These are phyloP conservation scores for Melanotaenia parkinsoni DNA, from an alignment of 2,797 vertebrate species.

Conservation along the genomic window DNA sequence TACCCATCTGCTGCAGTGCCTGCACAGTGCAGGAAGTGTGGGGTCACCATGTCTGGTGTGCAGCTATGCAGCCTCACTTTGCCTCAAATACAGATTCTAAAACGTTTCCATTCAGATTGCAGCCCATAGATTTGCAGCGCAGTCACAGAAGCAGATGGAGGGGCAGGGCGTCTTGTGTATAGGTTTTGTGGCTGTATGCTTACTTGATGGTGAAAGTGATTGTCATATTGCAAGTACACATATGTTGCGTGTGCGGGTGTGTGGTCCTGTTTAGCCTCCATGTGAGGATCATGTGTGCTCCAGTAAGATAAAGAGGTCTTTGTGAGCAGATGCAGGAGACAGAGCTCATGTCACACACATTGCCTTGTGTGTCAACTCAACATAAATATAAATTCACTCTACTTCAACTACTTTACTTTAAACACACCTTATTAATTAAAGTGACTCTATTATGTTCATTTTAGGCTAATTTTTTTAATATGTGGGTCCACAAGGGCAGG, in stretches of 20 bases:
- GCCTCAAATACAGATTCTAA: conserved; percentile 30
- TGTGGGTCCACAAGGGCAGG: no score
- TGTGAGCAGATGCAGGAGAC: conserved; percentile 72
- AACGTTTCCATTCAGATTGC: conserved; percentile 31
- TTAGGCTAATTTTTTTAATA: no score
- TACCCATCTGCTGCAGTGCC: conserved; percentile 32
- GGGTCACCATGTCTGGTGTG: conserved; percentile 58
- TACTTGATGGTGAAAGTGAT: conserved; percentile 44
- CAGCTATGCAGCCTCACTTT: conserved; percentile 28
- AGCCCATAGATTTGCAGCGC: conserved; percentile 1
- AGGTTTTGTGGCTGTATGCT: conserved; percentile 32
- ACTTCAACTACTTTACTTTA: conserved; percentile 1
- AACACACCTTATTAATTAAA: conserved; percentile 14
- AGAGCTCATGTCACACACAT: conserved; percentile 47
- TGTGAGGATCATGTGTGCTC: conserved; percentile 74
- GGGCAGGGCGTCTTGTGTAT: neutral
- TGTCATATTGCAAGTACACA: conserved; percentile 29
- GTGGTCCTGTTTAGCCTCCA: conserved; percentile 67
- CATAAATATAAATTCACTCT: neutral
- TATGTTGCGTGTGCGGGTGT: conserved; percentile 29
- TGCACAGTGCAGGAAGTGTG: conserved; percentile 53
- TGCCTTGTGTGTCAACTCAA: conserved; percentile 7
- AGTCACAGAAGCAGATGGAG: neutral
- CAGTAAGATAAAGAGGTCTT: conserved; percentile 69
- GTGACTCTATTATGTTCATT: no score